Evolutionary conservation across 2,797 vertebrate genomes (phyloP), one percentile per base, ranked within the genome.

Genomic region (Catamblyrhynchus diadema): DNA sequence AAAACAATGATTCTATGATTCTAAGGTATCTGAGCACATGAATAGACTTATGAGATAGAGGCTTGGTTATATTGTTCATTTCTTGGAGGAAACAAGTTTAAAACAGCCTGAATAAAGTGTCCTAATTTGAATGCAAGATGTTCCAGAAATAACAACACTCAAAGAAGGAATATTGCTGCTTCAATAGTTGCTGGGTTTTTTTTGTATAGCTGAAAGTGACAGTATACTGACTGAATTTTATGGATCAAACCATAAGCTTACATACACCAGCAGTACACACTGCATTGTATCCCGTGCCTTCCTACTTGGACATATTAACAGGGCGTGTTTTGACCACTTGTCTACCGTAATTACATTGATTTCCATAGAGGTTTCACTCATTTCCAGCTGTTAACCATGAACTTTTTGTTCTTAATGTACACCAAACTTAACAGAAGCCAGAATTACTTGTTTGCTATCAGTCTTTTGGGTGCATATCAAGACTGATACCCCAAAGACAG

Each of bases 101-200:
- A 53, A 79, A n/a, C 14, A 66, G 44, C 14, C 28, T 37, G 14
- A 69, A 62, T 47, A 28, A 37, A 39, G 16, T 9, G 16, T 33
- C 20, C 18, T 47, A 32, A 27, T 81, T n/a, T 28, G 28, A 44
- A 15, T 16, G 35, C 20, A 62, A 70, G 35, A 39, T n/a, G 65
- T 9, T 82, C 6, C n/a, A 85, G 17, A 72, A 86, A 72, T 53
- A 74, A 12, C 14, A 67, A 9, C 8, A 51, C 27, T 66, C 5
- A 6, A 48, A 73, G 18, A 72, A 81, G 42, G 4, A 51, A 60
- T 41, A 73, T 3, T 53, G 19, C 7, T 71, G 37, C 12, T 92
- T 74, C 6, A 8, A 35, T 39, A 39, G 1, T 1, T 0, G 1
- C 17, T 86, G 22, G 13, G 6, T 0, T 0, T 1, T 59, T 39